Base-by-base conservation (phyloP, 2,113 vertebrate genomes). In the Maccullochella peelii region DNA sequence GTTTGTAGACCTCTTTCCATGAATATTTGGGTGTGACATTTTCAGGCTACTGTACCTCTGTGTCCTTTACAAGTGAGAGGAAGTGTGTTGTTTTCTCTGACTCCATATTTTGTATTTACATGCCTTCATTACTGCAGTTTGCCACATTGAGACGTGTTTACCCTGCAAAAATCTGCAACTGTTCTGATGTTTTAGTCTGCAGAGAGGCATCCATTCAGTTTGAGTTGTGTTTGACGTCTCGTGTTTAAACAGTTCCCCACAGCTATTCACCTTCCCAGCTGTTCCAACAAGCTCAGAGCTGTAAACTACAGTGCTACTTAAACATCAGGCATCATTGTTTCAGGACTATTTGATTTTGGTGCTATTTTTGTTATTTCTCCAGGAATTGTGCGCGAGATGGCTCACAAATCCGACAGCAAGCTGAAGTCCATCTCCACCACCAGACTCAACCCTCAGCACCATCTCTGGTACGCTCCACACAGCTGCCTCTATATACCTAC, bases 401-500 rank as follows among this genome's bases (percentile, higher is more conserved):
- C 95, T 2, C 92, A 95, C 69, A 94, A 91, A 23, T 90, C 94
- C 0, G 92, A 95, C 79, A 96, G 95, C 91, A 93, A 94, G 79
- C 93, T 96, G 54, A 88, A 90, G 89, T 94, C 93, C 59, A 95
- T 96, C 87, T 95, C 95, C 1, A 95, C 93, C 61, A 93, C 90
- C 0, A 90, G 94, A 18, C 95, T 96, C 59, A 88, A 78, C 83
- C 90, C 94, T n/a, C 93, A 93, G 79, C 96, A 96, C 81, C 94
- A 95, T 61, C 95, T 96, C 80, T 96, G 96, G 96, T 96, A 95
- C 10, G 87, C 61, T 38, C 12, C 49, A 4, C 25, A 11, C 52
- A 6, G 12, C 66, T 18, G 12, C 66, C 18, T 33, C 15, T 14
- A 6, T 5, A 16, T 36, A 30, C 73, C 67, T 18, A 8, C 62